Base-by-base conservation (phyloP, 2,888 invertebrate species). In the Caenorhabditis sp. region DNA sequence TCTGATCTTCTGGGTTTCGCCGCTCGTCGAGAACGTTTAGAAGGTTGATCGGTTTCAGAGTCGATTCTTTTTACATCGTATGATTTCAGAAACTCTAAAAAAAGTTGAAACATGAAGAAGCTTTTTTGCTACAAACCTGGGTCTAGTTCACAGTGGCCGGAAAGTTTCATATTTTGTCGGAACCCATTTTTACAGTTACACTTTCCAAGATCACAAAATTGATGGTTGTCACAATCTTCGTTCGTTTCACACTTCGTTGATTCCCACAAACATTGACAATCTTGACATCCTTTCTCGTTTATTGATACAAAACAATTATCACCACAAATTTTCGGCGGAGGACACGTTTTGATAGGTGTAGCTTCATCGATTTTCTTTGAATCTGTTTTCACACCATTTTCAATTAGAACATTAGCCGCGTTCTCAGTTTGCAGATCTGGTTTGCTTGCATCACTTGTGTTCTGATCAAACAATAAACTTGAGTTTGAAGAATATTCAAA, bases 181-280 rank as follows among this genome's bases (percentile, higher is more conserved):
- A 62, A 84, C 12, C 84, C 84, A 1, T 66, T 69, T 58, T 69
- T 55, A 61, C 86, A 86, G 51, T 85, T 80, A 62, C 86, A 86
- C 21, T 82, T 78, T 43, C 85, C 86, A 1, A 82, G 70, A 57
- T 86, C 86, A 59, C 86, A 86, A 54, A 78, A 79, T 63, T 85
- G 86, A 8, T 43, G 12, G 14, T 78, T 74, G 8, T 62, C 50
- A 37, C 86, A 86, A 54, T 86, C 86, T 17, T 64, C 36, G 59
- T 84, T 81, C 1, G 43, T 59, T 19, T 76, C 71, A 59, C 86
- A 86, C 0, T 76, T 49, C 23, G 55, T 57, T 19, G 69, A 66
- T 10, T 69, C 51, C 74, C 85, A 86, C 21, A 86, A 57, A 63
- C 86, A 86, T 61, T 84, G 81, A 66, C 86, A 86, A 36, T 75